A percentile compares a stretch with the other conserved stretches of the same genome.
Conservation (phyloP, 2,797 vertebrate species). For the Cyclopterus lumpus region DNA sequence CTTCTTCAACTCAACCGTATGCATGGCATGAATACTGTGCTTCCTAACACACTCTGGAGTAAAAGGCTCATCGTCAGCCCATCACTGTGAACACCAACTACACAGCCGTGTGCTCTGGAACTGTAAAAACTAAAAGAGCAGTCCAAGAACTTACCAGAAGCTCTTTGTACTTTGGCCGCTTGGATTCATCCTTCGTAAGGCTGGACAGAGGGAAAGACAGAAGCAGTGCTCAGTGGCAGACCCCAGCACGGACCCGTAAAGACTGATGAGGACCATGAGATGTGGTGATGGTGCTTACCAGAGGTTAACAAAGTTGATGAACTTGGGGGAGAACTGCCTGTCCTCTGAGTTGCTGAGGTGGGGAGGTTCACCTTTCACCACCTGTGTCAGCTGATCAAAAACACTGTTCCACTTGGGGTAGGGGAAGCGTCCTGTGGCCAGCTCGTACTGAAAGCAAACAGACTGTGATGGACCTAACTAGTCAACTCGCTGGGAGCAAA, state of each 20-base stretch:
- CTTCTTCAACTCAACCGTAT: too few species aligned
- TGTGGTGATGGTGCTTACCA: constrained; percentile 84
- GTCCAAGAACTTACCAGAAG: constrained; percentile 89
- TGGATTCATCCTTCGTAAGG: constrained; percentile 99
- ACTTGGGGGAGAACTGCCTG: constrained; percentile 95
- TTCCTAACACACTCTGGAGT: too few species aligned
- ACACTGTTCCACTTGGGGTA: constrained; percentile 99
- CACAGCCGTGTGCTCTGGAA: not conserved
- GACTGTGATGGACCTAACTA: not conserved
- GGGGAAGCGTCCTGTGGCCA: constrained; percentile 95
- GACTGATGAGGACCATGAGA: not conserved
- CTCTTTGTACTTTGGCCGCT: constrained; percentile 99
- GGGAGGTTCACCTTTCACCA: constrained; percentile 97
- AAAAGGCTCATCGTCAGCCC: too few species aligned
- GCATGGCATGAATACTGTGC: not conserved
- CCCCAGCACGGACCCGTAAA: not conserved
- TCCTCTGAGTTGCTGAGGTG: constrained; percentile 98
- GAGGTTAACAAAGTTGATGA: constrained; percentile 98
- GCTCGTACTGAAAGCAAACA: constrained; percentile 88
- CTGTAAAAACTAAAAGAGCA: not conserved
- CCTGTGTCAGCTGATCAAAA: constrained; percentile 98
- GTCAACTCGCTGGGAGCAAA: not conserved
- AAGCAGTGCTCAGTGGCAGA: not conserved
- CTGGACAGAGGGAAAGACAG: constrained; percentile 73
- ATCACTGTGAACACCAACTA: not conserved